These are phyloP conservation scores for Anodontia alba DNA, from an alignment of 2,888 invertebrate species.

Conservation along the genomic window DNA sequence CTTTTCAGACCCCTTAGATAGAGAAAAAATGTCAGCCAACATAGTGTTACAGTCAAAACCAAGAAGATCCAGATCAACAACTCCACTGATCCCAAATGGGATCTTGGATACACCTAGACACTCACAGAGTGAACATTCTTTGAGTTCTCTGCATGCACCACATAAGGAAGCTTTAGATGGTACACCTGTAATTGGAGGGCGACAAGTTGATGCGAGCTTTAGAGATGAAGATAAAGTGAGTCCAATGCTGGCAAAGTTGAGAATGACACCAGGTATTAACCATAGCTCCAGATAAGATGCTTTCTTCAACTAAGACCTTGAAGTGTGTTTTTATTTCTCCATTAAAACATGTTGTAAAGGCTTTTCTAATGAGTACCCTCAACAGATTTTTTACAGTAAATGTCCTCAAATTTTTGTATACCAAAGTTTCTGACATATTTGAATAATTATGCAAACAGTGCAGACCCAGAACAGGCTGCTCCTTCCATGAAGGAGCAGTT, in stretches of 20 bases:
- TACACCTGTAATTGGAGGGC: not conserved
- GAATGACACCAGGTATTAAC: conserved; percentile 79
- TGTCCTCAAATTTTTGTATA: too few relatives aligned
- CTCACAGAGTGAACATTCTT: not conserved
- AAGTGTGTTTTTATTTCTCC: too few relatives aligned
- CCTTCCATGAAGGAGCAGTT: too few relatives aligned
- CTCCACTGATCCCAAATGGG: conserved; percentile 27
- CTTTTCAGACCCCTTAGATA: too few relatives aligned
- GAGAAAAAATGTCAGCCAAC: not conserved
- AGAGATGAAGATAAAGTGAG: conserved; percentile 68
- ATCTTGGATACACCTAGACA: conserved; percentile 22
- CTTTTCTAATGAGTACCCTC: too few relatives aligned
- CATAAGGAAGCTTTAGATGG: not conserved
- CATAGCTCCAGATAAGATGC: too few relatives aligned
- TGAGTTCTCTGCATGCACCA: not conserved
- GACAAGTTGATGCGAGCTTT: conserved; percentile 45
- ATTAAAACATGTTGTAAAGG: too few relatives aligned
- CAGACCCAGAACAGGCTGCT: too few relatives aligned
- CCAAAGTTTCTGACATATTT: too few relatives aligned
- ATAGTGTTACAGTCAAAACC: not conserved
- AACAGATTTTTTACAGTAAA: too few relatives aligned
- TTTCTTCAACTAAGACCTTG: too few relatives aligned
- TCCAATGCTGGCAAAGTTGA: conserved; percentile 74
- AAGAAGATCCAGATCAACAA: conserved; percentile 33
- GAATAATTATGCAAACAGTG: too few relatives aligned